phyloP scores from a whole-genome alignment of 2,113 vertebrate genomes.

The Festucalex cinctus region DNA sequence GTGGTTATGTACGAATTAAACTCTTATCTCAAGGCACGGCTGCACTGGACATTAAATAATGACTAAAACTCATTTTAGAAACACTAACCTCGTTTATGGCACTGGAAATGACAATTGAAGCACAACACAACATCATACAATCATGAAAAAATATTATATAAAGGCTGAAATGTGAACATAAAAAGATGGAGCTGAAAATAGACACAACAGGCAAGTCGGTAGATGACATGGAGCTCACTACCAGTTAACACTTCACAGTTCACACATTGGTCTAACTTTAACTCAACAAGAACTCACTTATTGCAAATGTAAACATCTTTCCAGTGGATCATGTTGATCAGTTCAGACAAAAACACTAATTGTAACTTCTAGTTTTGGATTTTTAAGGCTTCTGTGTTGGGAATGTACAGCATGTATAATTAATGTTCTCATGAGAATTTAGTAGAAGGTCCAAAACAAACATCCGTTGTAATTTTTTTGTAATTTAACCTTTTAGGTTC shows the following conservation, averaged over 20 bases:
- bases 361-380: slow-evolving; percentile 10
- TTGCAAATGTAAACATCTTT: slow-evolving; percentile 74
- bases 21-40: background rate
- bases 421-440: background rate
- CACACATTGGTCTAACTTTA: background rate
- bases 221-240: slow-evolving; percentile 39
- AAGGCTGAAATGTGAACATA: slow-evolving; percentile 48
- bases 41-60: slow-evolving; percentile 12
- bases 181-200: slow-evolving; percentile 51
- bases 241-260: slow-evolving; percentile 16
- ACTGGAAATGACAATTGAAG: slow-evolving; percentile 32
- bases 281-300: slow-evolving; percentile 59
- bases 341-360: slow-evolving; percentile 3
- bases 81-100: slow-evolving; percentile 41
- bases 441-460: background rate
- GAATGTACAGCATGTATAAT: background rate
- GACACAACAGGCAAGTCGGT: slow-evolving; percentile 47
- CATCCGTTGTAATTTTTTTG: background rate
- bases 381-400: slow-evolving; percentile 18
- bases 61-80: slow-evolving; percentile 14
- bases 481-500: no score
- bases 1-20: background rate
- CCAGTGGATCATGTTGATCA: slow-evolving; percentile 50
- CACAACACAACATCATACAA: slow-evolving; percentile 34
- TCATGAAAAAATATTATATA: slow-evolving; percentile 42